phyloP scores from a whole-genome alignment of 1,140 invertebrate species.

The Trichonephila clavipes region DNA sequence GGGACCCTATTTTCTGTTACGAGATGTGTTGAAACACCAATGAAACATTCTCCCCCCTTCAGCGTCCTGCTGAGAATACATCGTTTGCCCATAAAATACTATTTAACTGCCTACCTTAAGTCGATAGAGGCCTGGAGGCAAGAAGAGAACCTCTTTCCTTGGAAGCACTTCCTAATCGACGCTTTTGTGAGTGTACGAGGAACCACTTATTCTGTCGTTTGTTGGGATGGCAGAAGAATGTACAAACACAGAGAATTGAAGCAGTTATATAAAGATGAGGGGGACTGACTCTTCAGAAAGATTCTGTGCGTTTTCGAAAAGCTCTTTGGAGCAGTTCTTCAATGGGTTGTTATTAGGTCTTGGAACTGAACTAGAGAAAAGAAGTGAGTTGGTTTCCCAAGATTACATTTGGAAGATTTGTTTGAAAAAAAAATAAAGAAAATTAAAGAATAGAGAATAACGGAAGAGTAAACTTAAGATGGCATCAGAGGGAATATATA shows the following conservation, averaged over 20 bases:
- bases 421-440: background rate
- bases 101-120: slow-evolving; percentile 36
- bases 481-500: no score
- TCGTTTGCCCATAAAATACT: slow-evolving; percentile 29
- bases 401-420: background rate
- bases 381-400: background rate
- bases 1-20: slow-evolving; percentile 19
- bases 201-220: background rate
- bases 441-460: background rate
- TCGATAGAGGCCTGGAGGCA: slow-evolving; percentile 8
- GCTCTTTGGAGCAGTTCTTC: background rate
- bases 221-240: no score
- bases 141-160: background rate
- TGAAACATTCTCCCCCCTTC: slow-evolving; percentile 16
- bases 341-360: background rate
- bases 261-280: background rate
- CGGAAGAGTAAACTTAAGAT: no score
- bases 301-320: background rate
- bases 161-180: background rate
- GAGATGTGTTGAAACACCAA: slow-evolving; percentile 56
- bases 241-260: background rate
- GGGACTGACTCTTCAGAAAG: background rate
- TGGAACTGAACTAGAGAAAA: background rate
- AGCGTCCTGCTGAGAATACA: slow-evolving; percentile 20
- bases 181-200: background rate